Conservation (phyloP, 2,888 invertebrate species). For the Fragum sueziense region DNA sequence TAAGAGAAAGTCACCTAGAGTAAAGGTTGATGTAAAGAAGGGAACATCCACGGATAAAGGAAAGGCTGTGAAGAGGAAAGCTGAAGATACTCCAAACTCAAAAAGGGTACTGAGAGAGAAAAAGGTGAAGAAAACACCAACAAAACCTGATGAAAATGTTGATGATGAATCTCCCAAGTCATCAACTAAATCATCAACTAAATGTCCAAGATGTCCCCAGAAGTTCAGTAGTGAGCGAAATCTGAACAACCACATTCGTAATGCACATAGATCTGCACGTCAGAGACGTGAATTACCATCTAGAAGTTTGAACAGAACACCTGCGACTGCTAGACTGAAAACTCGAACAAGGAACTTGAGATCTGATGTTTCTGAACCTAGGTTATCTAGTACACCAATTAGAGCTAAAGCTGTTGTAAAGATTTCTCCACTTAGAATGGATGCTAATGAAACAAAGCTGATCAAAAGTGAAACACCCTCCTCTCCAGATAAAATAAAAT, state of each 20-base stretch:
- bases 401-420: slow-evolving; percentile 35
- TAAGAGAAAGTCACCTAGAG: neutral
- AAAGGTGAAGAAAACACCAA: neutral
- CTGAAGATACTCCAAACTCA: neutral
- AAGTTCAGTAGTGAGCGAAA: slow-evolving; percentile 31
- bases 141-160: neutral
- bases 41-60: slow-evolving; percentile 10
- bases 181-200: neutral
- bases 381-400: slow-evolving; percentile 42
- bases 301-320: neutral
- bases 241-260: slow-evolving; percentile 37
- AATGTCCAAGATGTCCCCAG: slow-evolving; percentile 38
- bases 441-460: slow-evolving; percentile 5
- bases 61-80: slow-evolving; percentile 16
- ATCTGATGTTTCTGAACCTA: slow-evolving; percentile 24
- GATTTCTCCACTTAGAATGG: slow-evolving; percentile 43
- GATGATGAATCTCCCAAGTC: neutral
- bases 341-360: slow-evolving; percentile 20
- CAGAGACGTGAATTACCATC: neutral
- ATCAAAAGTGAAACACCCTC: neutral
- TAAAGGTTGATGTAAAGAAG: neutral
- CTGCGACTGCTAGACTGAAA: slow-evolving; percentile 15
- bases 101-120: neutral
- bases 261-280: slow-evolving; percentile 28
- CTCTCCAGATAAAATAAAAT: neutral